Evolutionary conservation across 1,140 invertebrate genomes (phyloP).

Genomic region (Drosophila nasuta): DNA sequence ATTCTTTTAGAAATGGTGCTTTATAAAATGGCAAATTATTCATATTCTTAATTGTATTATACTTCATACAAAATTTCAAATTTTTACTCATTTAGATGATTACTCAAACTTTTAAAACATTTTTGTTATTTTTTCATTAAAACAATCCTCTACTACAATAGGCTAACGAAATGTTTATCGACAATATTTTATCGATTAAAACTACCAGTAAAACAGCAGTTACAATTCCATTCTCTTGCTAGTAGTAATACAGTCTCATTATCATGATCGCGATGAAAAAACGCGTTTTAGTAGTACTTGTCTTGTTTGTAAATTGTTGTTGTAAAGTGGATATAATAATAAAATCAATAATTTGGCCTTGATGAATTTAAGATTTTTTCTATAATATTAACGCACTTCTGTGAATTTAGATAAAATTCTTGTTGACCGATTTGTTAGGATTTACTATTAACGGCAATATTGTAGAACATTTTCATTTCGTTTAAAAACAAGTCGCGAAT

Average conservation of each 20-base stretch:
- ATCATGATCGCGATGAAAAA: slow-evolving; percentile 1
- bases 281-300: neutral
- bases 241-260: neutral
- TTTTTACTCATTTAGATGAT: too few species aligned
- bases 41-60: too few species aligned
- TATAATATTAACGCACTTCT: too few species aligned
- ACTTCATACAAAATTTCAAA: too few species aligned
- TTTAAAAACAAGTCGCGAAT: neutral
- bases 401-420: too few species aligned
- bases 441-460: neutral
- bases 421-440: too few species aligned
- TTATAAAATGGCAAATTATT: neutral
- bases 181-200: neutral
- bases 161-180: neutral
- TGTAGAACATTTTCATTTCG: neutral
- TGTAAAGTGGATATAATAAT: neutral
- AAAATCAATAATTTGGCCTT: neutral
- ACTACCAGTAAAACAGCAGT: neutral
- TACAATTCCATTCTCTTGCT: neutral
- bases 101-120: too few species aligned
- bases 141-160: neutral
- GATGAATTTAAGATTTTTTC: too few species aligned
- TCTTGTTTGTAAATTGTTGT: neutral
- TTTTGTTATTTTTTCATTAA: too few species aligned
- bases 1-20: neutral